Percentiles rank a stretch among this genome's conserved stretches.
phyloP scores from a whole-genome alignment of 2,113 vertebrate genomes.

The Columba livia region DNA sequence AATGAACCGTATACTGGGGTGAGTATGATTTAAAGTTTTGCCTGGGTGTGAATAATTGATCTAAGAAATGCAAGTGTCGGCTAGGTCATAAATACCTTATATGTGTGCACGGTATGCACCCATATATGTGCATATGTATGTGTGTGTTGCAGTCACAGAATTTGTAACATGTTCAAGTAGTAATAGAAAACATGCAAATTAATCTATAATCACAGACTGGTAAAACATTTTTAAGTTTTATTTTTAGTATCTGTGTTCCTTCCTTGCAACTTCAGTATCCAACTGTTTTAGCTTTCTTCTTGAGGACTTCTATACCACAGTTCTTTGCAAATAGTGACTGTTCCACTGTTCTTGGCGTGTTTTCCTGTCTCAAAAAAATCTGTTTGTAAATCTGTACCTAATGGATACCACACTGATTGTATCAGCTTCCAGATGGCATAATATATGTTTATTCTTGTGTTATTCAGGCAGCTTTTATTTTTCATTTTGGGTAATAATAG shows the following conservation, averaged over 20 bases:
- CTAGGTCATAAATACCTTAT: neutral
- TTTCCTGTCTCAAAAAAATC: neutral
- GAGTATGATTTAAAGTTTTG: conserved; percentile 51
- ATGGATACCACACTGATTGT: neutral
- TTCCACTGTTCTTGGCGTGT: neutral
- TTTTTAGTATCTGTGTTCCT: neutral
- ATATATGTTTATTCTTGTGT: neutral
- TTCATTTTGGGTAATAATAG: neutral
- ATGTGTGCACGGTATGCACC: neutral
- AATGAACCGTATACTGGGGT: conserved; percentile 96
- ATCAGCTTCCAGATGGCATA: neutral
- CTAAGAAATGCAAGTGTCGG: neutral
- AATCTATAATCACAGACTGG: neutral
- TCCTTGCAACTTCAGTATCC: neutral
- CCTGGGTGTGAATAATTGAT: neutral
- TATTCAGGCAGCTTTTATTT: neutral
- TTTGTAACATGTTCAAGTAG: neutral
- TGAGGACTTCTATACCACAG: accelerated
- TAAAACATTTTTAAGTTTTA: neutral
- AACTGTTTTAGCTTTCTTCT: neutral
- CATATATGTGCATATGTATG: too few species aligned
- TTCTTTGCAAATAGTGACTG: neutral
- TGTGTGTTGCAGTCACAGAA: neutral
- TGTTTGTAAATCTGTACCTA: neutral
- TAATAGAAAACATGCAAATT: neutral